Base-by-base conservation (phyloP, 2,113 vertebrate species). In the Bombycilla garrulus region DNA sequence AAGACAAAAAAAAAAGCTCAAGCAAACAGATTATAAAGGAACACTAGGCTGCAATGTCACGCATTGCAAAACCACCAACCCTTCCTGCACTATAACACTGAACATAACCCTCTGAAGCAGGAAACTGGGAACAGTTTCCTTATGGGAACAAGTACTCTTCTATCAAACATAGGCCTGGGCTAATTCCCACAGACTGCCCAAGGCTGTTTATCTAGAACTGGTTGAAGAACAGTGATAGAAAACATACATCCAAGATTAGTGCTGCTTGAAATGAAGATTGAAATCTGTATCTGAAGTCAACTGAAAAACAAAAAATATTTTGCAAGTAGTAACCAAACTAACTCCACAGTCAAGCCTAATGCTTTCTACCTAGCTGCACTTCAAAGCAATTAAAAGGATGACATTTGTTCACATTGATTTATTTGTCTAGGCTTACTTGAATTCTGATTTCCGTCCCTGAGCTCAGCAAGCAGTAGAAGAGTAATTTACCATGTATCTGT, bases 1-100 rank as follows among this genome's bases (percentile, higher is more conserved):
- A 36, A 96, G 91, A 95, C 78, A 95, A 95, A 65, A 57, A 23
- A 97, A 95, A 42, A 42, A 42, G n/a, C n/a, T n/a, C 90, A 97
- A 96, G 92, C 62, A 96, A 94, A 96, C 24, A 91, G 65, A 69
- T 97, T 95, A 96, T 50, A 86, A 92, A 92, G 69, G 67, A 91
- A 88, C 31, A 71, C 28, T 35, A 80, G 88, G 61, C 57, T 92
- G 70, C 65, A 85, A 26, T 56, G 61, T 56, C 64, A 60, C 28
- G 44, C 36, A 24, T 0, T 65, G 81, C 61, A 93, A 86, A 80
- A 84, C 9, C 56, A 65, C 47, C 69, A 72, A 12, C 40, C 51
- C 38, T 76, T 70, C 53, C 69, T 72, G 53, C n/a, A 42, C 33
- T 65, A 1, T 26, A 80, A 62, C 15, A 74, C 28, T 57, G n/a